Evolutionary conservation across 1,140 invertebrate species (phyloP), one percentile per base, ranked within the genome.

Genomic region (Lanistes nyassanus): DNA sequence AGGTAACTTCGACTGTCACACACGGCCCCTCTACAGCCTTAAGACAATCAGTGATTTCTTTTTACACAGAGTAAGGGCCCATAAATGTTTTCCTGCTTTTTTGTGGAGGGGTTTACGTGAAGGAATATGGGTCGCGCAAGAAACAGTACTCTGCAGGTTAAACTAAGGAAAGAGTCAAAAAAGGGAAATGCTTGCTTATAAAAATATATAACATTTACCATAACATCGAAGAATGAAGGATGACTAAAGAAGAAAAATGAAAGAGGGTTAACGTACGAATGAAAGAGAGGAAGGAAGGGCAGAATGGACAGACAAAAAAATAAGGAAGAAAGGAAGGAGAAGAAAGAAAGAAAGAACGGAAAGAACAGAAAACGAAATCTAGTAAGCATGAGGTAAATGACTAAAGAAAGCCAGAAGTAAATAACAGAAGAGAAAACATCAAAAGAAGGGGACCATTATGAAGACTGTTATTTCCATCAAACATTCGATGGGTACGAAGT

Each of bases 331-430:
- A 11, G 21, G 9, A 36, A 65, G 29, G 19, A 36, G 34, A 16
- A 65, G 29, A 65, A 36, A 42, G 3, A 34, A 36, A 65, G 29
- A 26, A 36, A 31, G n/a, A 65, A 36, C 29, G 29, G 34, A 36
- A 42, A 36, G 6, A 36, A 65, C 19, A 65, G 2, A 65, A 36
- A 65, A 3, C 19, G 0, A 65, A 36, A 65, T 23, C n/a, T 23
- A 62, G 58, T 26, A 31, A 62, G 58, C n/a, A 31, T 26, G 58
- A 62, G 58, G 31, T 29, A 9, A 23, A 26, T 29, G 7, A 6
- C n/a, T 26, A n/a, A 60, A 60, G 23, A 60, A 60, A 60, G 7
- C n/a, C n/a, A 60, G 31, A 60, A 60, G 31, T 26, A 60, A 60
- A 60, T 26, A n/a, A 9, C 56, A 11, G 31, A 60, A 60, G 7